Conservation (phyloP, 2,797 vertebrate species). For the Delichon dasypus region DNA sequence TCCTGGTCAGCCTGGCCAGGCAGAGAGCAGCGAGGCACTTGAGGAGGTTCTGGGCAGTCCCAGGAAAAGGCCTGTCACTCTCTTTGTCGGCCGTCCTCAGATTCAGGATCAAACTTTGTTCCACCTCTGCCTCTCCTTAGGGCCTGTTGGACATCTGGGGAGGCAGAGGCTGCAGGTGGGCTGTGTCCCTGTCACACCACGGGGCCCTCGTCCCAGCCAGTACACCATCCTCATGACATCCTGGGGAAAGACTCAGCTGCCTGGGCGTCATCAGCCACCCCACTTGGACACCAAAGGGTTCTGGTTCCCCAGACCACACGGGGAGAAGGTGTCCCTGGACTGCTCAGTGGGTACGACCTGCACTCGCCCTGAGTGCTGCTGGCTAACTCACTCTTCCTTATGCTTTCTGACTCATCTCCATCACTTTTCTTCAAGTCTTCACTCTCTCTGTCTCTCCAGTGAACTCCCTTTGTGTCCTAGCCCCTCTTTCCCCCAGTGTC, state of each 20-base stretch:
- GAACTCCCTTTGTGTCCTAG: not conserved
- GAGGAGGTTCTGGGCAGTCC: not conserved
- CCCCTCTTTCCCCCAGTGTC: not conserved
- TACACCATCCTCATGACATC: accelerated
- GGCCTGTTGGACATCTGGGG: not conserved
- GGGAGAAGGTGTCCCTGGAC: not conserved
- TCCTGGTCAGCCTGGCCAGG: not conserved
- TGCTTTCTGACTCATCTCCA: not conserved
- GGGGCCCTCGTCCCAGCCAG: accelerated
- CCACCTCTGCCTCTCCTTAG: not conserved
- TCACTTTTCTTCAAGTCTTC: not conserved
- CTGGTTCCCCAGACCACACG: accelerated
- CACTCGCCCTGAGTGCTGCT: not conserved
- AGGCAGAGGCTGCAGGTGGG: not conserved
- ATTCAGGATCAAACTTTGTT: accelerated
- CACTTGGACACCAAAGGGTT: not conserved
- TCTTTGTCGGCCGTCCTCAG: not conserved
- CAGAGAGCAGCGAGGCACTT: not conserved
- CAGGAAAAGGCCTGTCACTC: not conserved
- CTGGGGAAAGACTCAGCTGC: not conserved
- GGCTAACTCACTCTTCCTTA: not conserved
- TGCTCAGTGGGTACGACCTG: not conserved
- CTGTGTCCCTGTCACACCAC: accelerated
- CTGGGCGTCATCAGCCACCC: too few relatives aligned
- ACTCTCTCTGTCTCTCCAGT: not conserved